phyloP scores from a whole-genome alignment of 2,113 vertebrate species.

The Syngnathus floridae region DNA sequence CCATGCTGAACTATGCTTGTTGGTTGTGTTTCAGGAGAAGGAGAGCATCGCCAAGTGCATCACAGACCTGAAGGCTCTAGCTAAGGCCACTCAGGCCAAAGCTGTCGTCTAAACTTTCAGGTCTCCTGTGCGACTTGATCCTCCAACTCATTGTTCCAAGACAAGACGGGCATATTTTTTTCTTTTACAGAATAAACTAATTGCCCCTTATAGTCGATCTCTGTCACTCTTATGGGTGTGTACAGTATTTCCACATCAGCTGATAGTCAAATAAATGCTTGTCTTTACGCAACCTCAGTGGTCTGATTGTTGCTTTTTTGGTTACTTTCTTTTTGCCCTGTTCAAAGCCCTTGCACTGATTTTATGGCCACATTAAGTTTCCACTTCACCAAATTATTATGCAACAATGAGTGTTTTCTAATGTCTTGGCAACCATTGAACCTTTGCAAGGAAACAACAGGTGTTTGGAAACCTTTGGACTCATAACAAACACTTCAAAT shows the following conservation, averaged over 20 bases:
- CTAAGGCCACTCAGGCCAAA: slow-evolving; percentile 70
- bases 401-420: slow-evolving; percentile 3
- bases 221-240: slow-evolving; percentile 60
- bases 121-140: slow-evolving; percentile 25
- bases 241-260: slow-evolving; percentile 66
- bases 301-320: neutral
- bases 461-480: slow-evolving; percentile 51
- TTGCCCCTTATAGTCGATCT: slow-evolving; percentile 55
- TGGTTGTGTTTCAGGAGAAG: slow-evolving; percentile 79
- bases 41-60: slow-evolving; percentile 93
- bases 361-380: slow-evolving; percentile 1
- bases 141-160: slow-evolving; percentile 22
- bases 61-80: slow-evolving; percentile 81
- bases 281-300: slow-evolving; percentile 48
- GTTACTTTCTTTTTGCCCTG: slow-evolving; percentile 14
- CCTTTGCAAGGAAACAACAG: slow-evolving; percentile 7
- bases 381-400: neutral
- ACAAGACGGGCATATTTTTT: slow-evolving; percentile 44
- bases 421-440: slow-evolving; percentile 23
- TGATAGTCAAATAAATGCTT: slow-evolving; percentile 64
- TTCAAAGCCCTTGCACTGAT: neutral
- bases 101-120: slow-evolving; percentile 44
- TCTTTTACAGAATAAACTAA: slow-evolving; percentile 59
- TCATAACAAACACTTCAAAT: slow-evolving; percentile 16
- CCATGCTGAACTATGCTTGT: neutral